Base-by-base conservation (phyloP, 30 jellyfish, hydroid and myxozoan genomes). In the Aurelia aurita region DNA sequence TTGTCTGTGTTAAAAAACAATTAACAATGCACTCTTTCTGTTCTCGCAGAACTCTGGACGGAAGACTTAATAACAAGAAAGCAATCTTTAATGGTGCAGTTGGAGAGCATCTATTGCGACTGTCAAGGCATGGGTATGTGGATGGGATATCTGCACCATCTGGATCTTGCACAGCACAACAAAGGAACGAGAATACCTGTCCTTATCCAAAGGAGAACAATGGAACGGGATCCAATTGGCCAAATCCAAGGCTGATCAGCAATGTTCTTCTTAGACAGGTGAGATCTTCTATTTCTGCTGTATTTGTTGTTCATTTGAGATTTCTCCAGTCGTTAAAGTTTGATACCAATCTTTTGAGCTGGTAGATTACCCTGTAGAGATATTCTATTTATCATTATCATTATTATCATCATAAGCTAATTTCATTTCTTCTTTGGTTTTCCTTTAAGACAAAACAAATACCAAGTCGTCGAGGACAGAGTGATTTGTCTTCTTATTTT, bases 191-290 rank as follows among this genome's bases (percentile, higher is more conserved):
- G 20, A 58, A 7, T 34, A 51, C 59, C 4, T 74, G 87, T 27
- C 87, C 77, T 20, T 74, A 23, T 74, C 87, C 87, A 20, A 74
- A 74, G 1, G 87, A 74, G 26, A 47, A 74, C 75, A 74, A 58
- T 23, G 87, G 87, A 23, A 74, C 75, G 21, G 87, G 87, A 11
- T 74, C 87, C 15, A 74, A 55, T 10, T 25, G 87, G 58, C 87
- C 87, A 20, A 54, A 55, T 20, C 73, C 87, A 9, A 57, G 87
- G 28, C 39, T 74, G 53, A 58, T 74, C 75, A 74, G 87, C 59
- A 74, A 74, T 23, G 69, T 22, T 13, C 75, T 74, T 13, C 20
- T 74, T 12, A 57, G 51, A 74, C 87, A 74, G 60, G 87, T 74
- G 9, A 39, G 51, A 31, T 31, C 5, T 5, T 5, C 43, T 31